Evolutionary conservation across 2,888 invertebrate species (phyloP).

Genomic region (Globia sparganii): DNA sequence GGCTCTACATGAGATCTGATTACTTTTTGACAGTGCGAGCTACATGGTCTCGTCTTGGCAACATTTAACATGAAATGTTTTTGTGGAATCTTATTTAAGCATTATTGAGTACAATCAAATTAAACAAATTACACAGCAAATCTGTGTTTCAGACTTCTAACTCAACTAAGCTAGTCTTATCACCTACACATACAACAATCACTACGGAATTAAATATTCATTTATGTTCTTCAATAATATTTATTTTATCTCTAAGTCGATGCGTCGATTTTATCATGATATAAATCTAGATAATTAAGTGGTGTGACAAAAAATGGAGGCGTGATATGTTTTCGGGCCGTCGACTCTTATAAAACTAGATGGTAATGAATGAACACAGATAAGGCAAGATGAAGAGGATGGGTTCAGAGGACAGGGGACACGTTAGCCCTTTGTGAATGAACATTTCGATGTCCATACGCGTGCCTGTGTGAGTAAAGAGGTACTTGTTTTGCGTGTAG

Average conservation of each 20-base stretch:
- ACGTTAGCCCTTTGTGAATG: constrained; percentile 85
- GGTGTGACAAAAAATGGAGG: constrained; percentile 90
- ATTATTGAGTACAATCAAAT: constrained; percentile 15
- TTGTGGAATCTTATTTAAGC: too few relatives aligned
- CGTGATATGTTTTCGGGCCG: constrained; percentile 88
- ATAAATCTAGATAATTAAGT: constrained; percentile 90
- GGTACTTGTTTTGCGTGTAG: constrained; percentile 73
- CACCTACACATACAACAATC: constrained; percentile 5
- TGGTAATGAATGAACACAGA: constrained; percentile 90
- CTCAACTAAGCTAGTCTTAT: background rate
- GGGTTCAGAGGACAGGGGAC: constrained; percentile 83
- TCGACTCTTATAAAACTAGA: constrained; percentile 89
- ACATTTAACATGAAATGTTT: too few relatives aligned
- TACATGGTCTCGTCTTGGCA: too few relatives aligned
- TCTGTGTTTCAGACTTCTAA: background rate
- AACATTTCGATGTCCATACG: constrained; percentile 73
- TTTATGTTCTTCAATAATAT: constrained; percentile 68
- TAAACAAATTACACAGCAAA: background rate
- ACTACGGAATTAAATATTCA: constrained; percentile 36
- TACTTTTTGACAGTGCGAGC: too few relatives aligned
- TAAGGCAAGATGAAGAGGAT: constrained; percentile 86
- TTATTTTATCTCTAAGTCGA: constrained; percentile 75
- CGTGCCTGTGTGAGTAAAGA: constrained; percentile 71
- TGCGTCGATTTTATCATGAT: constrained; percentile 86
- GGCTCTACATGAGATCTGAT: too few relatives aligned